Base-by-base conservation (phyloP, 2,113 vertebrate genomes). In the Nycticorax nycticorax region DNA sequence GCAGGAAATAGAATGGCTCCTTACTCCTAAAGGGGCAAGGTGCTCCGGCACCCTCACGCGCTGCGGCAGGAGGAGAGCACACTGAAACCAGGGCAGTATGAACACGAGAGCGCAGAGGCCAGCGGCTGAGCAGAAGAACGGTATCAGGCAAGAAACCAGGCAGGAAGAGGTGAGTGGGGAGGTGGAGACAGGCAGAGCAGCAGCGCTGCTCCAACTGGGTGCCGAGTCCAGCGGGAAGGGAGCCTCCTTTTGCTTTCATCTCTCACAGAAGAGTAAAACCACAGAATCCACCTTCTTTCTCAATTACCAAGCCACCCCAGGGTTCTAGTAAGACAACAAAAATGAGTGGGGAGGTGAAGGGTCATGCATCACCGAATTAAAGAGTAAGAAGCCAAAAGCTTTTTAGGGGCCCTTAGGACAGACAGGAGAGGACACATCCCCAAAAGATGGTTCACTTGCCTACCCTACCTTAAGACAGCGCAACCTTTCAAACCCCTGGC, bases 11-110 rank as follows among this genome's bases (percentile, higher is more conserved):
- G 75, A 66, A 45, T 8, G 27, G 28, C 11, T 71, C 45, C 27
- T 39, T 59, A 20, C 41, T 71, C 37, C 33, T 55, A 15, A 63
- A 33, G 43, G 14, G 39, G 27, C 20, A 45, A 45, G 56, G 62
- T 35, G 24, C 23, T 45, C 27, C 0, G 0, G 35, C 10, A 56
- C 12, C 19, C 32, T 53, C 4, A 3, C 0, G 3, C 22, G 7
- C 43, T 20, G 4, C 0, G 1, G 53, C 14, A 73, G 24, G 22
- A 72, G 32, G 7, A 57, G 18, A 22, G 60, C 24, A 21, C 8
- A 7, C 1, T 43, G 55, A 68, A 56, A 68, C 9, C 41, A 41
- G 43, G 45, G 53, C 48, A 67, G 41, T 5, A 14, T 6, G 43
- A 67, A 66, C 7, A 12, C 3, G 32, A 71, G 47, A 52, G 48